These are phyloP conservation scores for Zosterops lateralis DNA, from an alignment of 2,113 vertebrate species.

Conservation along the genomic window DNA sequence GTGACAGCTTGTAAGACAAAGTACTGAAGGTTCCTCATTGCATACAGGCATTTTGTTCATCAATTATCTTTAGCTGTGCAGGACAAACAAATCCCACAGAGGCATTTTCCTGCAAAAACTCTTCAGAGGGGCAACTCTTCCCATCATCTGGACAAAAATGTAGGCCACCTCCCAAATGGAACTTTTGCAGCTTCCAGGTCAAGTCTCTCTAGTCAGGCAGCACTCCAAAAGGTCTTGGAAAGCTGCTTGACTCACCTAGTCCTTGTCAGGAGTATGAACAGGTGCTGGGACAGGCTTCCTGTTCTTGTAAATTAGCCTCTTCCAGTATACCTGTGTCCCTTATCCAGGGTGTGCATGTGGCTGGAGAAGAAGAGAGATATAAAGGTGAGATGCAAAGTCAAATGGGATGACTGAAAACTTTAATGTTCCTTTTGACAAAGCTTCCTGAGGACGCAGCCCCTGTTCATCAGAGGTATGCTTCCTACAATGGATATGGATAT, in stretches of 20 bases:
- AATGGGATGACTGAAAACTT: neutral
- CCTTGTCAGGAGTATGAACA: neutral
- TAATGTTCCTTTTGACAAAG: neutral
- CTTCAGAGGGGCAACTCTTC: neutral
- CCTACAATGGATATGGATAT: accelerated
- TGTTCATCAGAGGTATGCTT: neutral
- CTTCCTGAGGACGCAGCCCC: neutral
- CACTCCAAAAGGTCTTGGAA: neutral
- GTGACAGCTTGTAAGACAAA: neutral
- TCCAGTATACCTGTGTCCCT: neutral
- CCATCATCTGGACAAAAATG: neutral
- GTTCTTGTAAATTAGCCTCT: neutral
- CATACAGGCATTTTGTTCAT: neutral
- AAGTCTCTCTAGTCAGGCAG: neutral
- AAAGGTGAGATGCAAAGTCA: neutral
- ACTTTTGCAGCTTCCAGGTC: neutral
- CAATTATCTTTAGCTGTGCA: neutral
- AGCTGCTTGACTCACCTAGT: neutral
- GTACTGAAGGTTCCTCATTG: neutral
- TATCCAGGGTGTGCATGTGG: neutral
- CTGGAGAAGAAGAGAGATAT: neutral
- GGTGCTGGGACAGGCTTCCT: neutral
- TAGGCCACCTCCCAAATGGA: neutral
- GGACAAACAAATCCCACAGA: neutral
- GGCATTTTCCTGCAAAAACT: neutral